Evolutionary conservation across 2,113 vertebrate species (phyloP), one percentile per base, ranked within the genome.

Genomic region (Ptychochromis oligacanthus): DNA sequence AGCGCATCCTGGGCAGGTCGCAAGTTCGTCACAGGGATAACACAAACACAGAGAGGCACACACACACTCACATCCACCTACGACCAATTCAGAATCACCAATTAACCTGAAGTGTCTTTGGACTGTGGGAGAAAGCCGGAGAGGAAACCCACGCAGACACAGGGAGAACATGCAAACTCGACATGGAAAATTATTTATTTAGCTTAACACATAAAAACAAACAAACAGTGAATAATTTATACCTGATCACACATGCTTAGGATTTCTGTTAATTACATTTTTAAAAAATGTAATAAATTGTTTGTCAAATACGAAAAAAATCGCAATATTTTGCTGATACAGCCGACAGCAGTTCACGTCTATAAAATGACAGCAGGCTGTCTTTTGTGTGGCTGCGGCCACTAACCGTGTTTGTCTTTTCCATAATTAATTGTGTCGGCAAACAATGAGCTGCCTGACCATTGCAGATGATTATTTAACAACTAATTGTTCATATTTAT

Each of bases 401-500:
- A 26, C 10, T 4, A 24, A 31, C 10, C 1, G 20, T 26, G 52
- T 74, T 77, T 81, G 17, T 82, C 31, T 67, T 43, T 7, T 56
- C 40, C 1, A 46, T 17, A 79, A 75, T 78, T n/a, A 22, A 22
- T 14, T 52, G 26, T 28, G 24, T 75, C 17, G 13, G n/a, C 20
- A 31, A 76, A 77, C 62, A 74, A 34, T 2, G 46, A 36, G n/a
- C 22, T 0, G 5, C 6, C 46, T 58, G 38, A 22, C 24, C 40
- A 15, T 14, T 20, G 5, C 8, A 4, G 34, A 36, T 22, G 9
- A 56, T 74, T 43, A 54, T 74, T 86, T 59, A 34, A 57, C 26
- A 49, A 46, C 43, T 26, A 79, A 56, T 61, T 67, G 7, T 26
- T n/a, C 52, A 70, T 80, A 81, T 83, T 83, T 75, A 79, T 43